Conservation (phyloP, 1,140 invertebrate genomes). For the Daktulosphaira vitifoliae region DNA sequence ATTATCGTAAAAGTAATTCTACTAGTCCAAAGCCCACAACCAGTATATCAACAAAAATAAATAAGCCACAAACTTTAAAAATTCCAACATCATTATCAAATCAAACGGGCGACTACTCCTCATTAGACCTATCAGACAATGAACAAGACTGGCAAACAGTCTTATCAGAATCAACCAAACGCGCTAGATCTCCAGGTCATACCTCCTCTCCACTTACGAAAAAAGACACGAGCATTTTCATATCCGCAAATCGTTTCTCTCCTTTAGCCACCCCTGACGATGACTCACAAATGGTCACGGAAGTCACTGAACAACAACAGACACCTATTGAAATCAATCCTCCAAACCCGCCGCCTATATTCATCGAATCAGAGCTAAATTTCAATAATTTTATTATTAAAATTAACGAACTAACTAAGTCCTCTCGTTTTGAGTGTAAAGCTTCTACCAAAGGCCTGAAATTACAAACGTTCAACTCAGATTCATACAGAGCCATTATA, state of each 20-base stretch:
- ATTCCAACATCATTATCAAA: conserved; percentile 1
- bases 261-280: background rate
- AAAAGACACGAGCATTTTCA: conserved; percentile 9
- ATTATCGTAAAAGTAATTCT: conserved; percentile 5
- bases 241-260: background rate
- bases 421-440: conserved; percentile 9
- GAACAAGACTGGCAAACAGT: conserved; percentile 4
- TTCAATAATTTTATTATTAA: conserved; percentile 1
- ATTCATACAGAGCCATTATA: too few species aligned
- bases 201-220: background rate
- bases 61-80: background rate
- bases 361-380: conserved; percentile 12
- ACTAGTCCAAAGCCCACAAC: background rate
- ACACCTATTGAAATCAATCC: background rate
- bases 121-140: background rate
- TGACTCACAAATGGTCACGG: background rate
- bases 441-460: too few species aligned
- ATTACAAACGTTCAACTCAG: too few species aligned
- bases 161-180: background rate
- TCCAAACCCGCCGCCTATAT: background rate
- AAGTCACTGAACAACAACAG: background rate
- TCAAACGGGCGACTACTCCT: background rate
- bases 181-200: background rate
- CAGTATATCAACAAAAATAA: background rate
- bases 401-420: conserved; percentile 13